Evolutionary conservation across 1,140 invertebrate species (phyloP), one percentile per base, ranked within the genome.

Genomic region (Coelopa frigida): DNA sequence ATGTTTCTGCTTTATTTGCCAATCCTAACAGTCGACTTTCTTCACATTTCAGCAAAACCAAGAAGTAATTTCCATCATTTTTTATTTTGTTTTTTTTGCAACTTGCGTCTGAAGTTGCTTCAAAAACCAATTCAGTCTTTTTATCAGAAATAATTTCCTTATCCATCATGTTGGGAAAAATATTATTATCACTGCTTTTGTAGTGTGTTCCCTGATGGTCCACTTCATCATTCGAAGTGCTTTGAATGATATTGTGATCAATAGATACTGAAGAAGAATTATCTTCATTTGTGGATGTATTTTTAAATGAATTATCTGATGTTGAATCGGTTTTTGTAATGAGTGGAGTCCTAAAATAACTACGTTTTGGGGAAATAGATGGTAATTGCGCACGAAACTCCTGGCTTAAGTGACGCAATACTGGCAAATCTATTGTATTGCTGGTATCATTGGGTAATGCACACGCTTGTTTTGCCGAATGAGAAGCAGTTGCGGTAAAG

Each of bases 321-420:
- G n/a, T 33, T 33, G 4, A 8, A 14, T 33, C 17, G 31, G 18
- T 45, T 35, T 47, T 5, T 18, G 15, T 1, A n/a, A n/a, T n/a
- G n/a, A n/a, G 68, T 54, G n/a, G 68, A 54, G 57, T 72, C 73
- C 62, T 58, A 7, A 39, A 32, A 6, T 42, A 49, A 42, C 17
- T 46, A 8, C 60, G 50, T 58, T 81, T 78, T 2, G 78, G 77
- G 46, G 77, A 81, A 4, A 83, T 70, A 7, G 85, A 79, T 1
- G 84, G 82, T 33, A 91, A 66, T 66, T 91, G 88, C 3, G 87
- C 84, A 6, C 87, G 74, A 60, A 92, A 92, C 61, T 91, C 87
- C 1, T 87, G 84, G 53, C 84, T 75, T 37, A 91, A 62, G 65
- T 89, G 85, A 69, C 85, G 75, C 42, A 91, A 71, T 11, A 91